These are phyloP conservation scores for Litoditis marina DNA, from an alignment of 2,888 invertebrate genomes.

Conservation along the genomic window DNA sequence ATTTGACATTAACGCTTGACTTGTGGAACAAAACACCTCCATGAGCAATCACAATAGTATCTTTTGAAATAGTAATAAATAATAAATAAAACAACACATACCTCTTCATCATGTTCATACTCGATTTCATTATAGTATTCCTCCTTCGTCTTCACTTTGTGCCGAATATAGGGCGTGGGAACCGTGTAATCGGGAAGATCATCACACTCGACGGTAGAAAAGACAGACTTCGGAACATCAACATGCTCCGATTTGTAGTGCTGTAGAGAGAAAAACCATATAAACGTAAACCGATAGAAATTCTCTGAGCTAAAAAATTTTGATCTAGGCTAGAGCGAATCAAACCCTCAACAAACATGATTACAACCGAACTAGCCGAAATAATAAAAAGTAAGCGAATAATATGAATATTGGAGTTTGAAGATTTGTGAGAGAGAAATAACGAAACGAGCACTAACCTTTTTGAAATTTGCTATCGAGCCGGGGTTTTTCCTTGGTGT, in stretches of 20 bases:
- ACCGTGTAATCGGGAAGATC: background rate
- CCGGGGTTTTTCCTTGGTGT: too few species aligned
- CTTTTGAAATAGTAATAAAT: too few species aligned
- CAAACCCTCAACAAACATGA: background rate
- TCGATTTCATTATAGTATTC: conserved; percentile 78
- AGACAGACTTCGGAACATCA: conserved; percentile 1
- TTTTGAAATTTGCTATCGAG: too few species aligned
- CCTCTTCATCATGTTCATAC: conserved; percentile 95
- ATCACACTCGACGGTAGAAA: background rate
- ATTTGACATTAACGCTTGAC: too few species aligned
- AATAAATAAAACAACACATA: conserved; percentile 42
- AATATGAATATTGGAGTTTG: background rate
- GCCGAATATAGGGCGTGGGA: too few species aligned
- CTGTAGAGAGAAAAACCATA: conserved; percentile 2
- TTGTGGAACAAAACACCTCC: too few species aligned
- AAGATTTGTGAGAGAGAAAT: too few species aligned
- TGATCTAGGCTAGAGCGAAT: too few species aligned
- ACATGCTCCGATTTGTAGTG: conserved; percentile 10
- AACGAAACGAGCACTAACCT: too few species aligned
- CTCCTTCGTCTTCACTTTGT: background rate
- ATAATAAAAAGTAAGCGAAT: background rate
- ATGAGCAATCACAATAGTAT: too few species aligned
- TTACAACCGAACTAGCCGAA: background rate
- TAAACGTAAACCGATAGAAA: background rate
- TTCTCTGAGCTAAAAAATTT: background rate